These are phyloP conservation scores for Alcis repandata DNA, from an alignment of 2,888 invertebrate genomes.

Conservation along the genomic window DNA sequence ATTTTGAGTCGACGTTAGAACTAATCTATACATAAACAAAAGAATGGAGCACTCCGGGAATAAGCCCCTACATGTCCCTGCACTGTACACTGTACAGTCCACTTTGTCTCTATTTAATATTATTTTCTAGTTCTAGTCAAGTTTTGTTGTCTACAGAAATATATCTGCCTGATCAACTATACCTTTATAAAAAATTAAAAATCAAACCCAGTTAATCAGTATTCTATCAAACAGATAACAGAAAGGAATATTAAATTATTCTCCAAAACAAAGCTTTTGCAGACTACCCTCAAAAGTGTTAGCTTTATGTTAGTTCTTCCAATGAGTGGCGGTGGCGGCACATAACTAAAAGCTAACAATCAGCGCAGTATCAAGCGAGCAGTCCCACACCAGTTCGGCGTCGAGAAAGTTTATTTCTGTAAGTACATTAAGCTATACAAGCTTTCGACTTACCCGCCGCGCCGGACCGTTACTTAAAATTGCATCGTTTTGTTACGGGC, in stretches of 20 bases:
- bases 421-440: constrained; percentile 64
- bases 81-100: too few species aligned
- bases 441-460: constrained; percentile 65
- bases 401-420: constrained; percentile 48
- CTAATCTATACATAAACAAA: too few species aligned
- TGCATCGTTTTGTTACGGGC: constrained; percentile 79
- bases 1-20: too few species aligned
- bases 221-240: constrained; percentile 7
- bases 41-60: too few species aligned
- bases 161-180: too few species aligned
- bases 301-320: constrained; percentile 33
- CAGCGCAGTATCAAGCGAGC: constrained; percentile 38
- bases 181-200: too few species aligned
- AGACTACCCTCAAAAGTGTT: constrained; percentile 21
- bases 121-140: too few species aligned
- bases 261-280: constrained; percentile 7
- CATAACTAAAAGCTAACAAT: constrained; percentile 43
- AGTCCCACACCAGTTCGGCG: constrained; percentile 36
- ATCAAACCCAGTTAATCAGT: background rate
- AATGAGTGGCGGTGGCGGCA: constrained; percentile 30
- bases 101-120: too few species aligned
- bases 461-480: constrained; percentile 76
- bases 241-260: constrained; percentile 13
- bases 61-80: too few species aligned
- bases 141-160: too few species aligned